Conservation (phyloP, 37 sponge, comb jelly and placozoan genomes). For the Beroe forskalii region DNA sequence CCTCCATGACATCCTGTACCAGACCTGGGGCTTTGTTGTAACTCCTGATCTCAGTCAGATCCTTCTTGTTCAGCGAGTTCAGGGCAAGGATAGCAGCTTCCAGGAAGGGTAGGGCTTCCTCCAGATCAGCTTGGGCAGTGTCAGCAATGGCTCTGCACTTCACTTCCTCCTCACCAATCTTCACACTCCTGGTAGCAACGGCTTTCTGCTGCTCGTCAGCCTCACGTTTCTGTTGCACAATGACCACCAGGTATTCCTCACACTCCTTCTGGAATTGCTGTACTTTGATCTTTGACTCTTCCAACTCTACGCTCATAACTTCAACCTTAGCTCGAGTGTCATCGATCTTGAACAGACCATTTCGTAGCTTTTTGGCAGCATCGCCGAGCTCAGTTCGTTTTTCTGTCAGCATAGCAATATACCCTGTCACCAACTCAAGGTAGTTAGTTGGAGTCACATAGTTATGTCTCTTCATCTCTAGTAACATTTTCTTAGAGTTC, state of each 20-base stretch:
- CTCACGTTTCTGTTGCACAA: constrained; percentile 97
- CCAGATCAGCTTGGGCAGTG: constrained; percentile 91
- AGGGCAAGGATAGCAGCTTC: constrained; percentile 89
- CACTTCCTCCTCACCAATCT: constrained; percentile 95
- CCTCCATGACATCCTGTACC: constrained; percentile 92
- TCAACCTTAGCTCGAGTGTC: constrained; percentile 96
- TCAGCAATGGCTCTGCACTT: constrained; percentile 85
- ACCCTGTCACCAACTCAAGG: constrained; percentile 95
- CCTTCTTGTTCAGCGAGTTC: constrained; percentile 94
- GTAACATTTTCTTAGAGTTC: constrained; percentile 88
- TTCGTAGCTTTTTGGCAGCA: constrained; percentile 83
- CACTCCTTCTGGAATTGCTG: constrained; percentile 97
- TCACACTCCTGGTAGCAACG: constrained; percentile 88
- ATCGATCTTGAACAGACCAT: constrained; percentile 88
- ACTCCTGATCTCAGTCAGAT: constrained; percentile 93
- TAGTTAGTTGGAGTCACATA: constrained; percentile 99
- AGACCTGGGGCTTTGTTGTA: constrained; percentile 93
- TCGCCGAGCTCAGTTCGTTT: constrained; percentile 96
- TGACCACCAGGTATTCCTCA: constrained; percentile 94
- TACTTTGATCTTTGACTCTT: constrained; percentile 86
- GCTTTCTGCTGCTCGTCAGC: constrained; percentile 95
- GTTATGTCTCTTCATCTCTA: constrained; percentile 97
- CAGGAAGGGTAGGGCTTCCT: constrained; percentile 94
- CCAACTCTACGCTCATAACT: constrained; percentile 92
- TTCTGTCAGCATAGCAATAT: constrained; percentile 85